These are phyloP conservation scores for Oncorhynchus keta DNA, from an alignment of 2,113 vertebrate species.

Conservation along the genomic window DNA sequence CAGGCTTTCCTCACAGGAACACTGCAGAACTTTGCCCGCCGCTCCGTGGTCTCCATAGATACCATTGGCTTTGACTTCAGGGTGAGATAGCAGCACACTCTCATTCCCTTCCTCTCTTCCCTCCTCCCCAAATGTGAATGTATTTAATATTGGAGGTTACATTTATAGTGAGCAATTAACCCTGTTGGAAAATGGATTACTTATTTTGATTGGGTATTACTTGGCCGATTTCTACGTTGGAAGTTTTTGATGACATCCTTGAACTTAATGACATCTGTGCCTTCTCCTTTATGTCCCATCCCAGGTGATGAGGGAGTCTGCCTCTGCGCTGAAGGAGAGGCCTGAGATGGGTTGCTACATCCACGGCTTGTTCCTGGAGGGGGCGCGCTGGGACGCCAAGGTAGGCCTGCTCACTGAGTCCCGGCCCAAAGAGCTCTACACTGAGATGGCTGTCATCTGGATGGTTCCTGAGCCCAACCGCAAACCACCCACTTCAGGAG, in stretches of 20 bases:
- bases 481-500: slow-evolving; percentile 60
- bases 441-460: slow-evolving; percentile 87
- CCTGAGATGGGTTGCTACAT: slow-evolving; percentile 83
- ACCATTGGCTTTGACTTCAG: slow-evolving; percentile 84
- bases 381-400: slow-evolving; percentile 79
- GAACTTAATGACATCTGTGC: neutral
- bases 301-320: slow-evolving; percentile 75
- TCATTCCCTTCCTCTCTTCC: neutral
- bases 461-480: slow-evolving; percentile 77
- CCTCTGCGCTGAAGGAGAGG: slow-evolving; percentile 62
- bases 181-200: neutral
- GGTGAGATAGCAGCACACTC: slow-evolving; percentile 62
- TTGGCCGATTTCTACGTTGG: neutral
- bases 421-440: slow-evolving; percentile 85
- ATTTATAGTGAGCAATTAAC: neutral
- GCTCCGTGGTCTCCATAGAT: slow-evolving; percentile 79
- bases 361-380: slow-evolving; percentile 86
- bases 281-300: neutral
- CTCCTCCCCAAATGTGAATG: neutral
- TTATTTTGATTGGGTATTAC: neutral
- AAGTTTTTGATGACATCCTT: neutral
- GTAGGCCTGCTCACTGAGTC: slow-evolving; percentile 72
- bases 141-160: neutral
- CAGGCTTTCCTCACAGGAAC: slow-evolving; percentile 91
- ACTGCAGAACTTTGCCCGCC: slow-evolving; percentile 88